Conservation (phyloP, 92 coral and sea anemone species). For the Metridium senile region DNA sequence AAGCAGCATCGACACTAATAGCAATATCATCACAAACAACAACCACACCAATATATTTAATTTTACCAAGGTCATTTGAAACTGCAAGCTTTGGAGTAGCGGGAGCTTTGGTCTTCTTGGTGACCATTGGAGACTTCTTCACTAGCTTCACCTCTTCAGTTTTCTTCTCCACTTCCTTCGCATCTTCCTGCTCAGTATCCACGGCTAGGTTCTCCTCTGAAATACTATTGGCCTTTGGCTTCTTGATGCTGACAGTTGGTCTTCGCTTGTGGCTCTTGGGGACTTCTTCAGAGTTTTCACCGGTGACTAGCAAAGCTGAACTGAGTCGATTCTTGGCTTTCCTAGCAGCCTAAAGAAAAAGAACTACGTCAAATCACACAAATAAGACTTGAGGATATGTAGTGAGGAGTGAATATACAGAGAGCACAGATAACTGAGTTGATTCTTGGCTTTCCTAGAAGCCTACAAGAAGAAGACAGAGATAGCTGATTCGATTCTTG, state of each 20-base stretch:
- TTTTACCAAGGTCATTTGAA: conserved; percentile 21
- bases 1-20: too few species aligned
- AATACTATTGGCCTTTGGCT: conserved; percentile 41
- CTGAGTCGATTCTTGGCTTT: conserved; percentile 94
- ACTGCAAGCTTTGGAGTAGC: conserved; percentile 31
- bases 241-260: conserved; percentile 77
- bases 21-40: too few species aligned
- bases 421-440: conserved; percentile 12
- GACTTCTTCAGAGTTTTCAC: conserved; percentile 73
- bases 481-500: conserved; percentile 87
- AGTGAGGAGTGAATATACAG: neutral
- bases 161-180: conserved; percentile 13
- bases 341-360: conserved; percentile 68
- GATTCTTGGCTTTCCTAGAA: conserved; percentile 89
- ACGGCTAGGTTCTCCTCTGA: conserved; percentile 56
- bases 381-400: neutral
- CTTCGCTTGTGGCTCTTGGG: conserved; percentile 78
- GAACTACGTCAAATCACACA: neutral
- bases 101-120: conserved; percentile 41
- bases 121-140: conserved; percentile 32
- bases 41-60: too few species aligned
- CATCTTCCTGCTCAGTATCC: conserved; percentile 35
- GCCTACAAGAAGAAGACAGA: too few species aligned
- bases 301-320: conserved; percentile 46
- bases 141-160: conserved; percentile 3